These are phyloP conservation scores for Paracyprichromis sp. DNA, from an alignment of 2,113 vertebrate genomes.

Conservation along the genomic window DNA sequence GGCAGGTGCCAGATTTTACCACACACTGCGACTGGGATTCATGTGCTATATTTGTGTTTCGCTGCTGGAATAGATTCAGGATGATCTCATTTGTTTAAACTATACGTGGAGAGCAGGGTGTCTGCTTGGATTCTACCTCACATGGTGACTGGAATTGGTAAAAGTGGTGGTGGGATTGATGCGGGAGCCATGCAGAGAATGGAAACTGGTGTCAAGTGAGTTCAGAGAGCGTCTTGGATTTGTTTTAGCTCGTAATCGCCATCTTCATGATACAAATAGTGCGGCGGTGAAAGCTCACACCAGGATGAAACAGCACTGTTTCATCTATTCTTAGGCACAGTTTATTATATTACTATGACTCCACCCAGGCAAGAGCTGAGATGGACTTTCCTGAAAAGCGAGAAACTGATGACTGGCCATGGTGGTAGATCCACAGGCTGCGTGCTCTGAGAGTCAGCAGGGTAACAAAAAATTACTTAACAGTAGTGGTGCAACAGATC, in stretches of 20 bases:
- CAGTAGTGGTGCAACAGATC: background rate
- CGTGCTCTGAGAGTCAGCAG: background rate
- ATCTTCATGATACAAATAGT: background rate
- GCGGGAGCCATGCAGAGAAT: background rate
- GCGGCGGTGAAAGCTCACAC: background rate
- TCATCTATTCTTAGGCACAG: background rate
- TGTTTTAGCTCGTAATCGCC: background rate
- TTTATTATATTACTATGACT: background rate
- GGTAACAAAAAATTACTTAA: background rate
- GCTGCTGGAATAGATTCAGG: background rate
- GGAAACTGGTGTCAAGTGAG: background rate
- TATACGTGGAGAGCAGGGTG: background rate
- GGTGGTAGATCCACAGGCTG: background rate
- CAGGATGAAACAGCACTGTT: background rate
- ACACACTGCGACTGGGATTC: background rate
- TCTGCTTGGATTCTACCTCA: background rate
- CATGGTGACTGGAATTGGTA: background rate
- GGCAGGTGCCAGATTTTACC: slow-evolving; percentile 2
- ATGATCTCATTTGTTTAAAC: slow-evolving; percentile 23
- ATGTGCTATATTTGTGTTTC: slow-evolving; percentile 4
- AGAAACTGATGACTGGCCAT: background rate
- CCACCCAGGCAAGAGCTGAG: background rate
- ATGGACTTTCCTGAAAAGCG: background rate
- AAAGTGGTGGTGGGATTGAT: background rate
- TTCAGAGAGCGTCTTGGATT: background rate